Evolutionary conservation across 2,113 vertebrate genomes (phyloP).

Genomic region (Sinocyclocheilus maitianheensis): DNA sequence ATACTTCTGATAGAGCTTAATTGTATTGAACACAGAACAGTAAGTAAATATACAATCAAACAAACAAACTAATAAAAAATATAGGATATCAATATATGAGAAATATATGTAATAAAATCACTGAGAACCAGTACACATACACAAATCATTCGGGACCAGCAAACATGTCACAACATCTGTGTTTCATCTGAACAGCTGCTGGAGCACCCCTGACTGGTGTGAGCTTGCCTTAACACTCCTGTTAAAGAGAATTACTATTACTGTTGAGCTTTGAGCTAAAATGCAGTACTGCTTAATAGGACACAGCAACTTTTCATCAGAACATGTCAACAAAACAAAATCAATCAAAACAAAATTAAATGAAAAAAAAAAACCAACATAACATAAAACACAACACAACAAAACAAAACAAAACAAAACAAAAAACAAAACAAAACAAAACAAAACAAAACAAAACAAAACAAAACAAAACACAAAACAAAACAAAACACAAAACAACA

Average conservation of each 20-base stretch:
- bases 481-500: neutral
- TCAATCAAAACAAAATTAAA: neutral
- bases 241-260: neutral
- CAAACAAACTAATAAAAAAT: no score
- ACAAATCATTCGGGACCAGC: neutral
- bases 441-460: no score
- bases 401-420: no score
- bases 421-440: neutral
- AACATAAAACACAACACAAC: no score
- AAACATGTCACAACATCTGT: slow-evolving; percentile 25
- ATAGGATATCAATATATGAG: neutral
- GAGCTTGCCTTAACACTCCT: neutral
- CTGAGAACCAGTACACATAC: neutral
- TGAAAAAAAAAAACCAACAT: no score
- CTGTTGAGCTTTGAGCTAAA: neutral
- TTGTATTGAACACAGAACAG: neutral
- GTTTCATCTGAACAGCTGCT: slow-evolving; percentile 21
- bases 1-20: neutral
- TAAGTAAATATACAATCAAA: neutral
- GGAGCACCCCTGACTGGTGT: slow-evolving; percentile 11
- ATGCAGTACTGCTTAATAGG: neutral
- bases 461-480: neutral
- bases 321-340: neutral
- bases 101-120: neutral
- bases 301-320: neutral